Evolutionary conservation across 1,140 invertebrate genomes (phyloP), one percentile per base, ranked within the genome.

Genomic region (Lordiphosa mommai): DNA sequence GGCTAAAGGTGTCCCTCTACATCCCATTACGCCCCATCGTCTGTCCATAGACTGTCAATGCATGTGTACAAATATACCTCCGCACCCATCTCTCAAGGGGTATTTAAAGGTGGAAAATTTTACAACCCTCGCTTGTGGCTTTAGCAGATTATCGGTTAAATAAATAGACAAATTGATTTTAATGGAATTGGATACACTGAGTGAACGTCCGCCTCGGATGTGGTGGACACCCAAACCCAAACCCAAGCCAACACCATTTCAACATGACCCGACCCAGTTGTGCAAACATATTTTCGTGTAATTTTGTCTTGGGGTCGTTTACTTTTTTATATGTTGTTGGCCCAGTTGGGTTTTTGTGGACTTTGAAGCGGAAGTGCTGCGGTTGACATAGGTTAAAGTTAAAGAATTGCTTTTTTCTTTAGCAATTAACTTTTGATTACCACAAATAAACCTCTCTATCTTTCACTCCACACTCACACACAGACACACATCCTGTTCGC

Each of bases 91-190:
- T 13, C 13, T 10, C 14, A 14, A 27, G 33, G 16, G 55, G 33
- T 36, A 44, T 38, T 60, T 65, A 46, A 20, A 29, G 44, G 55
- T 61, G 56, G 49, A 40, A 66, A 66, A 68, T 57, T 84, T 63
- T 72, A 67, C 77, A 74, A 52, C 32, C 23, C 47, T 37, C 34
- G 47, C 53, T 12, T 37, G 64, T 56, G 53, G 58, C 76, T 69
- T 33, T 51, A 74, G 51, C 72, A 82, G 77, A 84, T 82, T 82
- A 82, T 82, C 77, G 72, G 77, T 69, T 77, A 82, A 84, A 84
- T 82, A 82, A 82, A 82, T 84, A 82, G 77, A 82, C 77, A 84
- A 82, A 82, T 84, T 82, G 77, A 84, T 77, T 82, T 82, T 77
- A 82, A 84, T 82, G 77, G 77, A 84, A 84, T 82, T 82, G 77